phyloP scores from a whole-genome alignment of 2,888 invertebrate species.

The Pachydiplax longipennis region DNA sequence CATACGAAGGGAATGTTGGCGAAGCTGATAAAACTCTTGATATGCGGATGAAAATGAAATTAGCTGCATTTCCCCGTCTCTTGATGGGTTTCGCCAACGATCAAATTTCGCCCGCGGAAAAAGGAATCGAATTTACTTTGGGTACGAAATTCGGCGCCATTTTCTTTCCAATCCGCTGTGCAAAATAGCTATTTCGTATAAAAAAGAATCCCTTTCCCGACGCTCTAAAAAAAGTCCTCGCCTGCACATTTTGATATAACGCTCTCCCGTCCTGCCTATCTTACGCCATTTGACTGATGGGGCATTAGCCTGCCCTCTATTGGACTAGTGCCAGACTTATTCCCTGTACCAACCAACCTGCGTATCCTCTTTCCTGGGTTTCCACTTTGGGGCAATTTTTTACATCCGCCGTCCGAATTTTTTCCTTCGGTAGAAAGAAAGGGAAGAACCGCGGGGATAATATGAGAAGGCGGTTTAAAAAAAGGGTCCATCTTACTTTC shows the following conservation, averaged over 20 bases:
- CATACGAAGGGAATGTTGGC: too few species aligned
- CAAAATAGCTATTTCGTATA: background rate
- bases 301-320: constrained; percentile 26
- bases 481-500: background rate
- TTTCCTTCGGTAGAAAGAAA: background rate
- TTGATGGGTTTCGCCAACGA: background rate
- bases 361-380: background rate
- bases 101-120: background rate
- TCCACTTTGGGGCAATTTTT: constrained; percentile 22
- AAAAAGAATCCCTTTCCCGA: background rate
- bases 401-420: background rate
- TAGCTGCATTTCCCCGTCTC: background rate
- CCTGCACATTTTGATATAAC: background rate
- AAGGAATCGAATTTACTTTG: background rate
- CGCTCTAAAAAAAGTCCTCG: background rate
- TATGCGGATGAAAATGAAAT: background rate
- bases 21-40: too few species aligned
- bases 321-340: constrained; percentile 36
- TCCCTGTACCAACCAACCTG: constrained; percentile 29
- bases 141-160: background rate
- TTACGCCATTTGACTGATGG: constrained; percentile 11
- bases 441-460: background rate
- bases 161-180: constrained; percentile 4
- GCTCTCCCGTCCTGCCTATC: background rate
- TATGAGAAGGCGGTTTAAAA: constrained; percentile 16